Base-by-base conservation (phyloP, 2,797 vertebrate species). In the Paguma larvata region DNA sequence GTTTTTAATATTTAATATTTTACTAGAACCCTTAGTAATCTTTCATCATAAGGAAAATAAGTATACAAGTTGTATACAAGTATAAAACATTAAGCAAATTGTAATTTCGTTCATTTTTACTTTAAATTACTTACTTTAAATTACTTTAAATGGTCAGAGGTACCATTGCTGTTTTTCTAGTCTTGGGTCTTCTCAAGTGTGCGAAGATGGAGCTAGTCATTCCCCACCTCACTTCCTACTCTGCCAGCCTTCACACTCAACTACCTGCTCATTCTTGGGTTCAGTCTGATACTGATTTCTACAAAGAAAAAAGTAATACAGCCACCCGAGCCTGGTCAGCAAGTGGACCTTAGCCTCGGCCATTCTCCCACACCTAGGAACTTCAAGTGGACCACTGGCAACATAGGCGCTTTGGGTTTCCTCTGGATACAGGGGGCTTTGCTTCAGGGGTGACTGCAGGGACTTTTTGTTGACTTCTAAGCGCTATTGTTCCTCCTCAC, bases 51-150 rank as follows among this genome's bases (percentile, higher is more conserved):
- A 21, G 34, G 30, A 79, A 95, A 91, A 68, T 1, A 56, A 56
- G 27, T 34, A 30, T 25, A 82, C 56, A 23, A 59, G 21, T 59
- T 59, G 3, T 59, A 59, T 59, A 59, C 56, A 59, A 23, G 21
- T 59, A 23, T 59, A 59, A 23, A 59, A 23, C 23, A 59, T 8
- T 59, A 59, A 59, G 23, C 56, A 10, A 59, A 19, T 21, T 59
- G 56, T 62, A 56, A 59, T 59, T 93, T 4, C 0, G 84, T 96
- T 86, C 25, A 14, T 32, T 91, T 83, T 89, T 16, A 63, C 82
- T 73, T 94, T 85, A 70, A 85, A 30, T 96, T 34, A 48, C 23
- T 19, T 80, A 59, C 82, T 73, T 94, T 85, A 70, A 85, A 30
- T 96, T 34, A 48, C 23, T 19, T 80, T 23, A 38, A 38, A 38